These are phyloP conservation scores for Drosophila bifasciata DNA, from an alignment of 1,140 invertebrate species.

Conservation along the genomic window DNA sequence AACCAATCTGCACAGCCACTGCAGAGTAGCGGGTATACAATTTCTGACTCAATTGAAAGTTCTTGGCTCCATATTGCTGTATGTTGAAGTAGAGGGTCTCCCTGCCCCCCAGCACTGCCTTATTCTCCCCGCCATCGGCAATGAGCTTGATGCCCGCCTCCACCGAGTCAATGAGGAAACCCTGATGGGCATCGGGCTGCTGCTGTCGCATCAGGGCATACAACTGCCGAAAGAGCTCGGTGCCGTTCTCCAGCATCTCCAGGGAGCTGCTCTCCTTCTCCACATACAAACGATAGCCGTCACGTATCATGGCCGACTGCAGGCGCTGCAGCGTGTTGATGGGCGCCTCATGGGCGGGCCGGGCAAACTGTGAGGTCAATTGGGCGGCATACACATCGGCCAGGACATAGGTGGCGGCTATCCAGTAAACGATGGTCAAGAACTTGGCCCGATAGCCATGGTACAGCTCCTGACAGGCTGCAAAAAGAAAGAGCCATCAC, in stretches of 20 bases:
- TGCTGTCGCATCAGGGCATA: constrained; percentile 87
- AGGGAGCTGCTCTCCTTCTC: constrained; percentile 89
- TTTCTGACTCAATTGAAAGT: constrained; percentile 90
- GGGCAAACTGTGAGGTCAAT: constrained; percentile 88
- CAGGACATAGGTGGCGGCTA: constrained; percentile 89
- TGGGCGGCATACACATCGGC: constrained; percentile 90
- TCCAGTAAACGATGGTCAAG: constrained; percentile 87
- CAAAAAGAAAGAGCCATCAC: background rate
- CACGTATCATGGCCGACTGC: constrained; percentile 86
- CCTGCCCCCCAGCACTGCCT: constrained; percentile 88
- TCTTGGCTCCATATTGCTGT: constrained; percentile 87
- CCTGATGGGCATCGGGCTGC: constrained; percentile 58
- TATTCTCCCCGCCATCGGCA: constrained; percentile 84
- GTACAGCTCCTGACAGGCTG: constrained; percentile 84
- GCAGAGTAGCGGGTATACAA: constrained; percentile 89
- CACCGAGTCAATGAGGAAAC: constrained; percentile 86
- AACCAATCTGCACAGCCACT: constrained; percentile 89
- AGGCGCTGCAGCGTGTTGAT: constrained; percentile 87
- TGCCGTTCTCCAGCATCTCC: constrained; percentile 90
- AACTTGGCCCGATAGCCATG: constrained; percentile 87
- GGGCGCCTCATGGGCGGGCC: constrained; percentile 87
- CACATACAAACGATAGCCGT: constrained; percentile 87
- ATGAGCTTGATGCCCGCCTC: constrained; percentile 88
- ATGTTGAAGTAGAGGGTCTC: constrained; percentile 90
- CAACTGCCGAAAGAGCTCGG: constrained; percentile 88